Conservation (phyloP, 2,797 vertebrate species). For the Glyptemys insculpta region DNA sequence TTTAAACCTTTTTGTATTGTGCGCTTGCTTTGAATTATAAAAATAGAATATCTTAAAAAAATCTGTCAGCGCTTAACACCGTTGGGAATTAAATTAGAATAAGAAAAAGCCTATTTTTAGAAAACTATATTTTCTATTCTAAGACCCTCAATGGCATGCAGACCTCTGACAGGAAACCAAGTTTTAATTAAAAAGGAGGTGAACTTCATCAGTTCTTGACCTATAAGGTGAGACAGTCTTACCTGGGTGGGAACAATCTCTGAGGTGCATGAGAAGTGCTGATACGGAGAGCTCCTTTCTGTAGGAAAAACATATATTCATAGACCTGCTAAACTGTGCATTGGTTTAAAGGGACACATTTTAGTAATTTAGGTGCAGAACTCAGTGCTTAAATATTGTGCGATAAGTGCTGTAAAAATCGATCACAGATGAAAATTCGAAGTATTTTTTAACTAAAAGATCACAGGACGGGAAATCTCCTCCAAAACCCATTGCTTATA, state of each 20-base stretch:
- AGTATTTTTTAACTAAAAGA: not conserved
- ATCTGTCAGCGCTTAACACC: constrained; percentile 1
- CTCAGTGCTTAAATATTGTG: not conserved
- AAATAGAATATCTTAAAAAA: constrained; percentile 48
- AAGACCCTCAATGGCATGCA: not conserved
- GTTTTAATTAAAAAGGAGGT: not conserved
- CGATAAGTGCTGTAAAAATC: not conserved
- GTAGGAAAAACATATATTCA: not conserved
- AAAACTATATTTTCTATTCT: not conserved
- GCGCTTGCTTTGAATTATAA: constrained; percentile 16
- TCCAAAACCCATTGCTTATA: not conserved
- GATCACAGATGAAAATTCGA: not conserved
- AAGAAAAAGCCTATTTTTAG: not conserved
- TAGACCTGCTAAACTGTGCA: not conserved
- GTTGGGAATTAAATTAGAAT: constrained; percentile 29
- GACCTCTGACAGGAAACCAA: not conserved
- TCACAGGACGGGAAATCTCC: not conserved
- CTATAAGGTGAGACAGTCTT: not conserved
- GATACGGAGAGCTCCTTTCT: not conserved
- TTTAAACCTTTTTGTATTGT: not conserved
- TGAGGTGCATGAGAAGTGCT: not conserved
- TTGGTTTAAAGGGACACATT: not conserved
- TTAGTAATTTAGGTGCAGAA: not conserved
- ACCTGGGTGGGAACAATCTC: not conserved
- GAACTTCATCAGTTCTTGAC: not conserved